Evolutionary conservation across 1,140 invertebrate species (phyloP), one percentile per base, ranked within the genome.

Genomic region (Hesperophylax magnus): DNA sequence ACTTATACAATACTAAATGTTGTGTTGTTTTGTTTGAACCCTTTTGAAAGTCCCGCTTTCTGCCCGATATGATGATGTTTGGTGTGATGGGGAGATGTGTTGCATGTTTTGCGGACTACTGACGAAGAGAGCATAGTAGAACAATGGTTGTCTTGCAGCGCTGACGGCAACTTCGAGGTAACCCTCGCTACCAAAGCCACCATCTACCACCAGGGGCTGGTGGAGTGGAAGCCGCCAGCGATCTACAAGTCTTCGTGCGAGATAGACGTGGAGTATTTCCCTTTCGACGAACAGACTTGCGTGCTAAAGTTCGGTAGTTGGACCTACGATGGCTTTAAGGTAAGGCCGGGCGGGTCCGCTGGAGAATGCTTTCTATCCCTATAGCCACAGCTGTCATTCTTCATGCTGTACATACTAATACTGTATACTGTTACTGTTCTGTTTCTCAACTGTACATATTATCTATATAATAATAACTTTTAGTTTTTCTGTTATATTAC

Each of bases 241-340:
- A 98, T 98, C 89, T 98, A 98, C 92, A 98, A 98, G 91, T 96
- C 95, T 86, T 96, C 95, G 86, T 97, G 97, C 87, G 95, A 98
- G 92, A 98, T 98, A 87, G 96, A 98, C 91, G 97, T 98, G 85
- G 97, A 98, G 91, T 98, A 97, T 92, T 98, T 98, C 92, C 97
- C 97, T 74, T 98, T 98, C 91, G 97, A 98, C 90, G 95, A 97
- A 90, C 97, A 98, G 92, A 97, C 96, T 85, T 99, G 97, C 89
- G 93, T 89, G 87, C 89, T 90, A 87, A 90, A 90, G 87, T 99
- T 99, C 88, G 97, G 97, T 85, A 98, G 97, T 78, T 98, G 97
- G 97, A 98, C 97, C 74, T 98, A 96, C 91, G 96, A 97, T 88
- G 96, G 96, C 82, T 93, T 95, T 88, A 96, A 97, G 94, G 96